Evolutionary conservation across 1,140 invertebrate genomes (phyloP), one percentile per base, ranked within the genome.

Genomic region (Caerostris darwini): DNA sequence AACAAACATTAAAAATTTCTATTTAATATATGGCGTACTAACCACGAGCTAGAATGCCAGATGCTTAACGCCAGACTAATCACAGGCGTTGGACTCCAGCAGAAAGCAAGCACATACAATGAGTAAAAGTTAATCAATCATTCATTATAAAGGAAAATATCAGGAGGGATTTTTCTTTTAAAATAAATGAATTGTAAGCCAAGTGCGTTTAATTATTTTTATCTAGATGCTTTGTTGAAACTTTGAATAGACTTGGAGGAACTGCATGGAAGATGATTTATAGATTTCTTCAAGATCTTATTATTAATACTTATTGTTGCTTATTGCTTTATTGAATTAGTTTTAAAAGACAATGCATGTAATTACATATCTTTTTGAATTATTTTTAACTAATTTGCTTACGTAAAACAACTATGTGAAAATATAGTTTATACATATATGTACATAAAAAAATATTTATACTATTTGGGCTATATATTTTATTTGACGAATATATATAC

Each of bases 121-220:
- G 71, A 77, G 34, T 77, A 12, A 50, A 12, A 53, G 71, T 50
- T 77, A 77, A 77, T 77, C 71, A 77, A 77, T 77, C 71, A 77
- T 53, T 14, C 3, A 50, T 10, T 3, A 50, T 19, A 71, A 71
- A 71, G 10, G 69, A 71, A 34, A 50, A 71, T 50, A 71, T 71
- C 19, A 7, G 3, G 71, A 77, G 34, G 50, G 71, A 77, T 53
- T 50, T 64, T 64, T 64, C 71, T 77, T 77, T 77, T 77, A 77
- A 77, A 77, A 53, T 77, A 53, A 12, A 14, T 14, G 71, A 14
- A 50, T 34, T 50, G 10, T 53, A 12, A 77, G 10, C 3, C 34
- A 5, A 77, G 53, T 50, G 71, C 71, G 8, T 77, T 8, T 1
- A 77, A 10, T 53, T 50, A 1, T 53, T 77, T 14, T 8, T 10